These are phyloP conservation scores for Pyrgus malvae DNA, from an alignment of 2,888 invertebrate genomes.

Conservation along the genomic window DNA sequence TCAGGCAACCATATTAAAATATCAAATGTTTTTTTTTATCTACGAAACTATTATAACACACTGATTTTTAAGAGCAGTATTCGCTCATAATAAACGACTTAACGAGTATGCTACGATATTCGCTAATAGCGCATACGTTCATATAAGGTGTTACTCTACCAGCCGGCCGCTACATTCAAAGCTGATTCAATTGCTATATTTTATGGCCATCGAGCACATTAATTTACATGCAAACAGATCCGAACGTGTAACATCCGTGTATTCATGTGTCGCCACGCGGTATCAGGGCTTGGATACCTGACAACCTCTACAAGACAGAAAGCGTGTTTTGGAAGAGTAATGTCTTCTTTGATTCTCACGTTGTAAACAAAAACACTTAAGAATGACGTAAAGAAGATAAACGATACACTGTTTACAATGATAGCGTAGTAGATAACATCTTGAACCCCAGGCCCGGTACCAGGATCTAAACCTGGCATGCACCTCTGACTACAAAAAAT, in stretches of 20 bases:
- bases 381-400: constrained; percentile 1
- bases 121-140: constrained; percentile 24
- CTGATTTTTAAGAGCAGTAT: background rate
- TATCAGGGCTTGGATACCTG: constrained; percentile 21
- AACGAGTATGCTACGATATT: constrained; percentile 22
- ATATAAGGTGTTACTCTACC: constrained; percentile 23
- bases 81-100: constrained; percentile 18
- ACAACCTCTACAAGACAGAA: constrained; percentile 27
- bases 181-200: constrained; percentile 27
- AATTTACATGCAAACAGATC: constrained; percentile 38
- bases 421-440: no score
- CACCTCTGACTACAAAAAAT: no score
- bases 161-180: constrained; percentile 23
- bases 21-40: no score
- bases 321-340: constrained; percentile 26
- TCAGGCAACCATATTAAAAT: no score
- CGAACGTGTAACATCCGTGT: constrained; percentile 41
- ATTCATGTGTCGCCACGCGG: constrained; percentile 37
- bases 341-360: constrained; percentile 23
- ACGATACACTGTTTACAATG: no score
- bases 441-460: no score
- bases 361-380: constrained; percentile 12
- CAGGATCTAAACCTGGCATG: no score
- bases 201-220: constrained; percentile 33
- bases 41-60: background rate